Conservation (phyloP, 1,140 invertebrate genomes). For the Heliconius hermathena region DNA sequence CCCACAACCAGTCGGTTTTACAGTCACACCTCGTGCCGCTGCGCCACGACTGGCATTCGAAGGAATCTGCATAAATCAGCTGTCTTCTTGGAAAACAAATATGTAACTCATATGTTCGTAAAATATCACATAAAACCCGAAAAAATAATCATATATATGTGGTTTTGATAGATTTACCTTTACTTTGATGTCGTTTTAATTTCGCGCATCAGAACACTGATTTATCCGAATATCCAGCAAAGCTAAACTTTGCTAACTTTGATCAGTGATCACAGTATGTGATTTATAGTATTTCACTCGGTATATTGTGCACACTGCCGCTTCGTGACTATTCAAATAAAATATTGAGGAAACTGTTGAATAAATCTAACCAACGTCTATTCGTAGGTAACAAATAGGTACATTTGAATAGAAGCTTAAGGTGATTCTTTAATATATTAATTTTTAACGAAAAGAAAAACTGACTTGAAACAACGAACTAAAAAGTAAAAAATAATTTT, state of each 20-base stretch:
- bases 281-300: conserved; percentile 50
- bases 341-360: neutral
- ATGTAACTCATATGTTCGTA: neutral
- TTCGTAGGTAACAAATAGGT: no score
- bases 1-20: no score
- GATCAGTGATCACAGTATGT: conserved; percentile 55
- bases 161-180: conserved; percentile 52
- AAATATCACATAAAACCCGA: neutral
- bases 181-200: conserved; percentile 55
- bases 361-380: neutral
- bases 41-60: no score
- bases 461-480: no score
- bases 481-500: no score
- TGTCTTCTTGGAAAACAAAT: no score
- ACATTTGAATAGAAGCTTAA: no score
- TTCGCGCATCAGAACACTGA: conserved; percentile 53
- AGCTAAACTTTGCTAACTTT: conserved; percentile 57
- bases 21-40: no score
- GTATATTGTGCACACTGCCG: conserved; percentile 42
- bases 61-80: no score
- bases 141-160: neutral
- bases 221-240: conserved; percentile 58
- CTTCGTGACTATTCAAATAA: conserved; percentile 6
- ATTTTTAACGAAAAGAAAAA: no score
- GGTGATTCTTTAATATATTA: no score